Evolutionary conservation across 1,140 invertebrate genomes (phyloP).

Genomic region (Scylla paramamosain): DNA sequence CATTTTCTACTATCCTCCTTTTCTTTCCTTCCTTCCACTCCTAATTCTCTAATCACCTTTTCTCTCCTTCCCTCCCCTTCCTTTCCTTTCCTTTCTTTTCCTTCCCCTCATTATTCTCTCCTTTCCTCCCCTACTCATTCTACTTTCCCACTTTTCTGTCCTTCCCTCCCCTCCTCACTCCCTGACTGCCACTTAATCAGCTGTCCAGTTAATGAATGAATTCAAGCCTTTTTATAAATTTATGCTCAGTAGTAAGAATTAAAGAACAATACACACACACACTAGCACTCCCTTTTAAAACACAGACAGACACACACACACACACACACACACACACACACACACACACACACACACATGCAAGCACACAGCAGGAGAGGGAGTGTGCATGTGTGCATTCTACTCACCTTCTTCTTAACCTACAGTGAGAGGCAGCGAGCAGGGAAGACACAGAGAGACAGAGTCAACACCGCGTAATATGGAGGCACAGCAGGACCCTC

Average conservation of each 20-base stretch:
- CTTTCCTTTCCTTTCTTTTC: not conserved
- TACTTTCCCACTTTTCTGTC: not conserved
- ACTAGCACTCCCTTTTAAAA: not conserved
- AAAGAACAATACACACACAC: too few species aligned
- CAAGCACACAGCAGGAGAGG: not conserved
- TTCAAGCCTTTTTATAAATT: too few species aligned
- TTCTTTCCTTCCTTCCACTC: not conserved
- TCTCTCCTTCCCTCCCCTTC: not conserved
- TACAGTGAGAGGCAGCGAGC: slow-evolving; percentile 7
- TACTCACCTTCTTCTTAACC: slow-evolving; percentile 14
- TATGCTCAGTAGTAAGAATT: too few species aligned
- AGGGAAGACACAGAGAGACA: slow-evolving; percentile 5
- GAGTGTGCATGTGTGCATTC: not conserved
- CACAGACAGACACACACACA: not conserved
- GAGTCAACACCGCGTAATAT: slow-evolving; percentile 10
- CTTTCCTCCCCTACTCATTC: not conserved
- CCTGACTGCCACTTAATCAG: too few species aligned
- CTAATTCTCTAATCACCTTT: not conserved
- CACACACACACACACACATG: not conserved
- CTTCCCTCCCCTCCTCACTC: not conserved
- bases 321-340: not conserved
- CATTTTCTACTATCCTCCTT: not conserved
- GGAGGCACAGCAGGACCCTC: not conserved
- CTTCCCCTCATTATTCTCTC: not conserved
- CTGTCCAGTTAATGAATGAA: too few species aligned